Evolutionary conservation across 35 echinoderm and acorn worm genomes (phyloP).

Genomic region (Apostichopus parvimensis): DNA sequence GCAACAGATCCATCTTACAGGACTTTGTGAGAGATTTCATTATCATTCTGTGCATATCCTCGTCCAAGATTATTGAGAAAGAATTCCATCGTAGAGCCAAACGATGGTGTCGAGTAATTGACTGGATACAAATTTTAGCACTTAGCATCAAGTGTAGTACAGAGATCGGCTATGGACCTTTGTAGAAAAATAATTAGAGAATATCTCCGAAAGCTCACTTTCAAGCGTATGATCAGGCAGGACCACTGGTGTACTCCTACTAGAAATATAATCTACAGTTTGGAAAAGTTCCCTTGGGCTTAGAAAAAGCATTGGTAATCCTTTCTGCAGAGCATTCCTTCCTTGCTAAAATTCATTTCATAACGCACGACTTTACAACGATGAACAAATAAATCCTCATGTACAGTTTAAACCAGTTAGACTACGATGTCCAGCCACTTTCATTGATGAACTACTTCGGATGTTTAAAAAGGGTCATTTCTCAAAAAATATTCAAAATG

Average conservation of each 20-base stretch:
- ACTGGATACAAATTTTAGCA: background rate
- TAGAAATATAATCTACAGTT: slow-evolving; percentile 5
- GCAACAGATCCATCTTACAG: slow-evolving; percentile 44
- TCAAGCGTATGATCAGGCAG: background rate
- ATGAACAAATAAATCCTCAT: too few species aligned
- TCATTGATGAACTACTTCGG: too few species aligned
- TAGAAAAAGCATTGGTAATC: background rate
- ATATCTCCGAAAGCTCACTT: background rate
- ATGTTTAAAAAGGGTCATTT: too few species aligned
- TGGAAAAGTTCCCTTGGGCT: slow-evolving; percentile 15
- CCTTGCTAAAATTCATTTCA: too few species aligned
- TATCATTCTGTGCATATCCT: background rate
- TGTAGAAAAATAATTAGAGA: background rate
- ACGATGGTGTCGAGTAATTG: background rate
- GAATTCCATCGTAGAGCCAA: background rate
- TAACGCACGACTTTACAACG: too few species aligned
- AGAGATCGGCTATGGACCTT: background rate
- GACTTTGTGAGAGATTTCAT: slow-evolving; percentile 53
- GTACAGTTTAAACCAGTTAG: too few species aligned
- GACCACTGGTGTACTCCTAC: slow-evolving; percentile 1
- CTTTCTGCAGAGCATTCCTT: too few species aligned
- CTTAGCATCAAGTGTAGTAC: background rate
- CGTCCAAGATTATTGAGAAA: slow-evolving; percentile 13
- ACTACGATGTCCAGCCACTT: too few species aligned
- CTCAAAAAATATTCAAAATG: too few species aligned